Evolutionary conservation across 2,888 invertebrate species (phyloP), one percentile per base, ranked within the genome.

Genomic region (Pollenia griseotomentosa): DNA sequence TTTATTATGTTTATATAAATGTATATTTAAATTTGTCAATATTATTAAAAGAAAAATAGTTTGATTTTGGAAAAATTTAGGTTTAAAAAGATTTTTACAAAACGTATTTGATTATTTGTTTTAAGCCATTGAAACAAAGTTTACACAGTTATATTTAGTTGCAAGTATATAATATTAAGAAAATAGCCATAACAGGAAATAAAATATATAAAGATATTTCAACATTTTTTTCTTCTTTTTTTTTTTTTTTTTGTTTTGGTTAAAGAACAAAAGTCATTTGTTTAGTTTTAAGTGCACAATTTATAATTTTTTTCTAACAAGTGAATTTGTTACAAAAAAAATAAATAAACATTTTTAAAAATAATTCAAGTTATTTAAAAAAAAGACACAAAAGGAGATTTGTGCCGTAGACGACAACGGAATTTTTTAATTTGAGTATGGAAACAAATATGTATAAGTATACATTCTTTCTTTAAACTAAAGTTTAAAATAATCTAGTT

Each of bases 61-160:
- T 61, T 33, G 46, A 57, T 53, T 61, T 48, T 73, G 33, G 16
- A 70, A 77, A 66, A 42, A 51, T 33, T 0, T 33, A 33, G 4
- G 33, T 75, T 51, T 65, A 77, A 77, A 65, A 77, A 65, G 77
- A 65, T 77, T 59, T 59, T 65, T 59, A 78, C 73, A 78, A 73
- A 73, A 73, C 51, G 59, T 57, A 11, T 66, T 66, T 33, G 9
- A 40, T 51, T 55, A 2, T 53, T 71, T 61, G 4, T 53, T 65
- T 12, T 65, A 53, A 23, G 40, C n/a, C 12, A 16, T 7, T 44
- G 11, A 19, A 71, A 42, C n/a, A 63, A 71, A 70, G 70, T 23
- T 70, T 23, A 48, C 48, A 70, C 23, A 55, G 44, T 42, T 12
- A 23, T 23, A 6, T 33, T 19, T 46, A 81, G 12, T 46, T 5